phyloP scores from a whole-genome alignment of 1,140 invertebrate species.

The Tigriopus japonicus region DNA sequence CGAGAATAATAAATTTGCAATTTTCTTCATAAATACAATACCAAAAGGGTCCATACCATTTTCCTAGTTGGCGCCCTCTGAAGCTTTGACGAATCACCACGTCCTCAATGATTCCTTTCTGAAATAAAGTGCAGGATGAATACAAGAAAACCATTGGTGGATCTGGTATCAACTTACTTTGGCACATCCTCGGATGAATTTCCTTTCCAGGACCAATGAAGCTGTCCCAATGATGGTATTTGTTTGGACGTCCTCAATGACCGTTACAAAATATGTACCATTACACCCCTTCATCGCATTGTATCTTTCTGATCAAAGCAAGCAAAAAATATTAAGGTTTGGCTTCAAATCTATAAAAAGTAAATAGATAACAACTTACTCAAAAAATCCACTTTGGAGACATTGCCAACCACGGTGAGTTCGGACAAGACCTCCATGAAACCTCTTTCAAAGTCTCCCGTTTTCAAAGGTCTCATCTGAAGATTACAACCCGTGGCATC shows the following conservation, averaged over 20 bases:
- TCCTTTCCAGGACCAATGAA: conserved; percentile 71
- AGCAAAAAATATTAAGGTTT: conserved; percentile 4
- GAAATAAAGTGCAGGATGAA: conserved; percentile 23
- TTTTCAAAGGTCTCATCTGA: background rate
- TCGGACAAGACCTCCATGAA: conserved; percentile 53
- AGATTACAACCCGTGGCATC: too few species aligned
- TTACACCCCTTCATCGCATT: conserved; percentile 48
- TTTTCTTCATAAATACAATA: background rate
- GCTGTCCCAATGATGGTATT: conserved; percentile 56
- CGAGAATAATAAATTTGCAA: background rate
- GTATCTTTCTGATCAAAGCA: conserved; percentile 48
- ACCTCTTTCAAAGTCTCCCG: conserved; percentile 30
- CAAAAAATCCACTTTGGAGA: conserved; percentile 52
- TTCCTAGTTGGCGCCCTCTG: conserved; percentile 73
- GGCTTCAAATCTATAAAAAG: background rate
- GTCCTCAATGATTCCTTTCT: conserved; percentile 81
- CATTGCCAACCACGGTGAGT: conserved; percentile 65
- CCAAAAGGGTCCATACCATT: conserved; percentile 43
- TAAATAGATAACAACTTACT: conserved; percentile 32
- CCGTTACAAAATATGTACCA: conserved; percentile 58
- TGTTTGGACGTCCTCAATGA: conserved; percentile 64
- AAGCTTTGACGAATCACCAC: conserved; percentile 77
- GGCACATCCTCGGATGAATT: conserved; percentile 72
- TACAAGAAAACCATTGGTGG: background rate
- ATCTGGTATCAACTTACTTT: conserved; percentile 35